Evolutionary conservation across 30 jellyfish, hydroid and myxozoan genomes (phyloP).

Genomic region (Pseudorhiza aurosa): DNA sequence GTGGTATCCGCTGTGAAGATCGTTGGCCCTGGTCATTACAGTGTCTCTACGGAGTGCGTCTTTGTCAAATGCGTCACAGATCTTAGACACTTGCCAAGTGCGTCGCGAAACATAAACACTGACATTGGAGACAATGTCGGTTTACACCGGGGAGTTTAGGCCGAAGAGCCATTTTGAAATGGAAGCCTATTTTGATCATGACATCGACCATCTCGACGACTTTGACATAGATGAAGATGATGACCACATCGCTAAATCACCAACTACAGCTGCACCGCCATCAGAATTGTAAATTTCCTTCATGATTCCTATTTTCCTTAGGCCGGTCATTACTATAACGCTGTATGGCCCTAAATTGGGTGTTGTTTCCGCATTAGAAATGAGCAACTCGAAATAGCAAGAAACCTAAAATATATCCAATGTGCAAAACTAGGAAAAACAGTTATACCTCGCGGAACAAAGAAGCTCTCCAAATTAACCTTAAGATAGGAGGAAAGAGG

Average conservation of each 20-base stretch:
- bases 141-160: slow-evolving; percentile 20
- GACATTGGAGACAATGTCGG: too few relatives aligned
- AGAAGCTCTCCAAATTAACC: too few relatives aligned
- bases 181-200: slow-evolving; percentile 62
- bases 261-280: slow-evolving; percentile 59
- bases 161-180: slow-evolving; percentile 69
- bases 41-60: too few relatives aligned
- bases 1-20: too few relatives aligned
- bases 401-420: too few relatives aligned
- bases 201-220: slow-evolving; percentile 71
- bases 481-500: too few relatives aligned
- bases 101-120: too few relatives aligned
- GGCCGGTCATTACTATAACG: background rate
- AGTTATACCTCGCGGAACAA: too few relatives aligned
- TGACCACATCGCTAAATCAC: slow-evolving; percentile 40
- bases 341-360: slow-evolving; percentile 16
- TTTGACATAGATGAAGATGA: slow-evolving; percentile 87
- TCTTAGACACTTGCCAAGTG: too few relatives aligned
- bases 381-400: background rate
- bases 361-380: slow-evolving; percentile 24
- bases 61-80: too few relatives aligned
- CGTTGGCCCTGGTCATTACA: too few relatives aligned
- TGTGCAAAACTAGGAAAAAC: too few relatives aligned
- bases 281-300: slow-evolving; percentile 72
- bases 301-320: background rate